Evolutionary conservation across 2,797 vertebrate genomes (phyloP).

Genomic region (Molossus molossus): DNA sequence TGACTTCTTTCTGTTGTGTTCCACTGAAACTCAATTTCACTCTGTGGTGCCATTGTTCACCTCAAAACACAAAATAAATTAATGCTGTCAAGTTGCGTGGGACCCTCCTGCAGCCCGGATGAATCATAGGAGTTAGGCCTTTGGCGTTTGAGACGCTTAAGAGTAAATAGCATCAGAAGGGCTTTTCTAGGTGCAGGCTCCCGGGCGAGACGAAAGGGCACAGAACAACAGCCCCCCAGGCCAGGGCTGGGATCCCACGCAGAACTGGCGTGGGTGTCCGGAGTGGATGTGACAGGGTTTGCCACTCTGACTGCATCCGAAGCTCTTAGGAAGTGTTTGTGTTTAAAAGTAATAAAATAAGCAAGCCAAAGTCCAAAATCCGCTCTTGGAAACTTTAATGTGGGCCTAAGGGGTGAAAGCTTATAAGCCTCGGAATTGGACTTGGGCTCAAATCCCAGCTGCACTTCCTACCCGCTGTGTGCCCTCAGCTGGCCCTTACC

Average conservation of each 20-base stretch:
- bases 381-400: neutral
- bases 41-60: slow-evolving; percentile 75
- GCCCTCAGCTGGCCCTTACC: neutral
- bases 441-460: slow-evolving; percentile 18
- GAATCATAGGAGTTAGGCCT: neutral
- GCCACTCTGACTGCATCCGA: neutral
- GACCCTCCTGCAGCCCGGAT: neutral
- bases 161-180: neutral
- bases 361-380: neutral
- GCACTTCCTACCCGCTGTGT: neutral
- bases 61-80: slow-evolving; percentile 66
- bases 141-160: slow-evolving; percentile 69
- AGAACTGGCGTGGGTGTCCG: neutral
- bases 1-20: slow-evolving; percentile 81
- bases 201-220: neutral
- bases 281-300: neutral
- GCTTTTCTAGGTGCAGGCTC: neutral
- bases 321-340: neutral
- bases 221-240: neutral
- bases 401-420: neutral
- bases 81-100: neutral
- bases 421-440: neutral
- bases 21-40: slow-evolving; percentile 59
- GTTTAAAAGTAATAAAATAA: slow-evolving; percentile 44
- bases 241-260: neutral